Base-by-base conservation (phyloP, 1,140 invertebrate species). In the Orussus abietinus region DNA sequence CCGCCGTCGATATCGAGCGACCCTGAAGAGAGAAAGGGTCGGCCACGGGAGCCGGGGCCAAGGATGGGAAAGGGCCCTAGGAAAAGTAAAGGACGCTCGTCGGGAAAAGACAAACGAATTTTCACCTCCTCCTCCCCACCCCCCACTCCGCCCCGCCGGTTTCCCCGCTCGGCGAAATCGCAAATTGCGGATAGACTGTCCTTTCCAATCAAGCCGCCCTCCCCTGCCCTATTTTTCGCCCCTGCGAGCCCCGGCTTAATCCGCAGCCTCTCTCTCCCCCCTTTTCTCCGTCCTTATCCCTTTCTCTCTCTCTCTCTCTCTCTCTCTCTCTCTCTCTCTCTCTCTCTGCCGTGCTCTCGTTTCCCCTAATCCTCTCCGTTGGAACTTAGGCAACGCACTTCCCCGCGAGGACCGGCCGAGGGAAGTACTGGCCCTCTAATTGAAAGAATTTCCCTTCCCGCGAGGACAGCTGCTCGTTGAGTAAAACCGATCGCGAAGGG, bases 101-200 rank as follows among this genome's bases (percentile, higher is more conserved):
- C 46, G 49, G 52, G 49, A 52, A 53, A 55, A 53, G 57, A 59
- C 61, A 55, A 51, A 41, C 52, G 52, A 62, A 51, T 61, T 66
- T 55, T 65, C 57, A 62, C 55, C 49, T 57, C 45, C 36, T 32
- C 6, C 36, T 45, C 13, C 13, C 17, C 40, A 7, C 18, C 9
- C 10, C 13, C n/a, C 22, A 14, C 11, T 22, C 29, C 21, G 11
- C 25, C 29, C 18, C 10, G 9, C 21, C 10, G 26, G 13, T 10
- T 26, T n/a, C 12, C n/a, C 10, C 18, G 17, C 34, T 49, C 47
- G 46, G 45, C 26, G 47, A 49, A n/a, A 38, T 57, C 47, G 51
- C 49, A 61, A 63, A 63, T 63, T 56, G 53, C 51, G 49, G 49
- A 57, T 59, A 60, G 60, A 55, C 58, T 60, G 59, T 56, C 59